Evolutionary conservation across 2,888 invertebrate species (phyloP), one percentile per base, ranked within the genome.

Genomic region (Pyrocoelia pectoralis): DNA sequence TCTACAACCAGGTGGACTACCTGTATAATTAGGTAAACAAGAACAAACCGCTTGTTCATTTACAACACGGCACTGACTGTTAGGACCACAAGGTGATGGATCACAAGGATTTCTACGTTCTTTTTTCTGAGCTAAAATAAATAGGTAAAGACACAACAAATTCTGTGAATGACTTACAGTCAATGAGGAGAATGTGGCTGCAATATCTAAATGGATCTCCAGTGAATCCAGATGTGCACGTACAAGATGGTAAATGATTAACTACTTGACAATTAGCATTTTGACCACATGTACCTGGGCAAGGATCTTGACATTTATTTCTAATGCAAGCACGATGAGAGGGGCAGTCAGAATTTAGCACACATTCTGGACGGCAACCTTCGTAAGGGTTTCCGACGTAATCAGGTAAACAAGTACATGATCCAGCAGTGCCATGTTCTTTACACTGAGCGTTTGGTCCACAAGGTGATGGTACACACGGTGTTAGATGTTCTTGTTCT

Each of bases 1-100:
- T 68, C 89, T 86, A 74, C 93, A 93, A 15, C 89, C 88, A 73
- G 88, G 89, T 29, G 93, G 92, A 81, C 92, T 89, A 43, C 93
- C 93, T 60, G 86, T 85, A 76, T 89, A 91, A 71, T 90, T 90
- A n/a, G 83, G 81, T 58, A 88, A 76, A 74, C 93, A 93, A 12
- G 87, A 85, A 75, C 93, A 93, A 64, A 85, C 78, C n/a, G 70
- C 58, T 33, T 68, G 67, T 15, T 60, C 65, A 41, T 67, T 68
- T 15, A 89, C 89, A 70, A 88, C 85, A 66, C 82, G 81, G 73
- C 90, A 90, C 74, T 85, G 83, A 6, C 88, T 82, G 76, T 87
- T 88, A 14, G 73, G 65, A 40, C 89, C 89, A 73, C 91, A 92
- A 14, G 91, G 89, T 19, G 89, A 88, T 43, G 91, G 91, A 72